Conservation (phyloP, 2,113 vertebrate species). For the Nicator chloris region DNA sequence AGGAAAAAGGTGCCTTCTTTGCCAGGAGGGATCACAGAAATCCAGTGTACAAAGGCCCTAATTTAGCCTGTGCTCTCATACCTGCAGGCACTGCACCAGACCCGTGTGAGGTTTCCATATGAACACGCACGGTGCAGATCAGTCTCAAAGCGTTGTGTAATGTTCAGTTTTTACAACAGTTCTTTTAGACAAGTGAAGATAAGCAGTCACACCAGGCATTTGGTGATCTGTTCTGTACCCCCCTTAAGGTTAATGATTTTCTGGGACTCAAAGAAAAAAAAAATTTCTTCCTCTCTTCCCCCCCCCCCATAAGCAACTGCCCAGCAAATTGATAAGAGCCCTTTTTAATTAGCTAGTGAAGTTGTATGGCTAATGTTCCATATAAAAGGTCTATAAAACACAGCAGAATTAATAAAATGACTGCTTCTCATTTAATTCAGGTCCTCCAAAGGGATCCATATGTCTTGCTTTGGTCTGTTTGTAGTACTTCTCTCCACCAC, state of each 20-base stretch:
- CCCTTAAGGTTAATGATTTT: background rate
- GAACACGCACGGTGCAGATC: rapidly evolving
- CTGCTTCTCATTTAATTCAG: slow-evolving; percentile 54
- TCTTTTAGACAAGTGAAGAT: background rate
- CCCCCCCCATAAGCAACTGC: slow-evolving; percentile 31
- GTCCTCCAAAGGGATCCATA: slow-evolving; percentile 4
- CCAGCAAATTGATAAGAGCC: slow-evolving; percentile 56
- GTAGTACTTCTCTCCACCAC: slow-evolving; percentile 1
- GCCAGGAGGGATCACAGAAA: background rate
- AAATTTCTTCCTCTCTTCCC: background rate
- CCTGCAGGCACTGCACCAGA: background rate
- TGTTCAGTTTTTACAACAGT: background rate
- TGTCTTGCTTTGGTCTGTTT: slow-evolving; percentile 46
- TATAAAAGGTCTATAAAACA: slow-evolving; percentile 56
- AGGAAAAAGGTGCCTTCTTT: background rate
- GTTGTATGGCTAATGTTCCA: slow-evolving; percentile 49
- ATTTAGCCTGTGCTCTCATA: background rate
- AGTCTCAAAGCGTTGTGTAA: background rate
- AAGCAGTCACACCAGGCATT: background rate
- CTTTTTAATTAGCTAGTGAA: slow-evolving; percentile 61
- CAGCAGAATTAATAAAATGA: slow-evolving; percentile 50
- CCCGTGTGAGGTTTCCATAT: background rate
- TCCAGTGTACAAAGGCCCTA: background rate
- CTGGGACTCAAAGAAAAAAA: background rate
- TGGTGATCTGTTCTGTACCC: background rate